Conservation (phyloP, 37 sponge, comb jelly and placozoan genomes). For the Agelas oroides region DNA sequence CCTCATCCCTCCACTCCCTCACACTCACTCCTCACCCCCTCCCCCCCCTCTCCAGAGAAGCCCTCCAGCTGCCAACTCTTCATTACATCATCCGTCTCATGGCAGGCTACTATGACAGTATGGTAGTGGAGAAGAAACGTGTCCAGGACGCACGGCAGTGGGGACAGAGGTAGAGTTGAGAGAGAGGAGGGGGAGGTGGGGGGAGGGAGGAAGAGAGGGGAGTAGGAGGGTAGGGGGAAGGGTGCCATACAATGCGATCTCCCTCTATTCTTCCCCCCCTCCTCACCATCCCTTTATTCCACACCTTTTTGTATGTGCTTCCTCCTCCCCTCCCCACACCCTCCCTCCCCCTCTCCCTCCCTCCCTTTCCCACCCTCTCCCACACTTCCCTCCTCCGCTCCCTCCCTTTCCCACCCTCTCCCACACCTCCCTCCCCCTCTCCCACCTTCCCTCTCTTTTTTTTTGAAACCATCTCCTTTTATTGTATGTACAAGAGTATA, state of each 20-base stretch:
- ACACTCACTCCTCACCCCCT: neutral
- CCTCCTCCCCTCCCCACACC: neutral
- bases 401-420: too few relatives aligned
- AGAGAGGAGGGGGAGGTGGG: neutral
- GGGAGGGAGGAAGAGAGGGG: too few relatives aligned
- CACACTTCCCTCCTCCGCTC: too few relatives aligned
- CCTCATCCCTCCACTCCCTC: neutral
- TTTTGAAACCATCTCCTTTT: too few relatives aligned
- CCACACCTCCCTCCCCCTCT: too few relatives aligned
- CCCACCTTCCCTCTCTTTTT: too few relatives aligned
- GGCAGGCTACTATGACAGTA: conserved; percentile 75
- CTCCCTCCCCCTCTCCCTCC: neutral
- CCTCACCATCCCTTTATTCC: neutral
- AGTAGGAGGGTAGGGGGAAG: too few relatives aligned
- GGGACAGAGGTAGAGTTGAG: conserved; percentile 46
- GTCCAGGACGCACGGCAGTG: conserved; percentile 48
- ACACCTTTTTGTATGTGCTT: neutral
- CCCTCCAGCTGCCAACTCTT: conserved; percentile 66
- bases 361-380: neutral
- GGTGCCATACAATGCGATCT: too few relatives aligned
- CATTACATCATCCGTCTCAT: conserved; percentile 77
- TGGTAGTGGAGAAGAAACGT: conserved; percentile 73
- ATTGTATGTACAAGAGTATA: too few relatives aligned
- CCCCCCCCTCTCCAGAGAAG: conserved; percentile 49
- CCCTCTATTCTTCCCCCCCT: too few relatives aligned